These are phyloP conservation scores for Galerucella calmariensis DNA, from an alignment of 2,888 invertebrate species.

Conservation along the genomic window DNA sequence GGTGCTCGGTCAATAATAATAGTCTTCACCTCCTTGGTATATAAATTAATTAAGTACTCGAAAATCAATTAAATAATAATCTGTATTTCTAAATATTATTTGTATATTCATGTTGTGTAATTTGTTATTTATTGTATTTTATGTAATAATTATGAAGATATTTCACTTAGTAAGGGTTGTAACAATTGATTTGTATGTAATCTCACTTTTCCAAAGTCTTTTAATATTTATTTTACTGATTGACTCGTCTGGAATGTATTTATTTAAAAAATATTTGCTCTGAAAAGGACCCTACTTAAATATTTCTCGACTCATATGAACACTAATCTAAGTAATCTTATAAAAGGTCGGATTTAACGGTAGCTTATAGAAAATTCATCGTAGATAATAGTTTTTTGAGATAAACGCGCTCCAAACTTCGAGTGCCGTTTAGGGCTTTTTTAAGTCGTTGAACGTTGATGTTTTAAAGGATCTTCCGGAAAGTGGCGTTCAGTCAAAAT, in stretches of 20 bases:
- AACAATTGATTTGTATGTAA: too few species aligned
- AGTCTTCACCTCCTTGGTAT: too few species aligned
- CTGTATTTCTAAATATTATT: too few species aligned
- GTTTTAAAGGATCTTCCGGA: background rate
- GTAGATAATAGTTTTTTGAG: background rate
- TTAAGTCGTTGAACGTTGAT: background rate
- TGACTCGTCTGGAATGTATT: background rate
- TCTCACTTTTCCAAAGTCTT: background rate
- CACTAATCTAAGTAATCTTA: background rate
- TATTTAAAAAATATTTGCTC: background rate
- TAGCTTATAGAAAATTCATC: background rate
- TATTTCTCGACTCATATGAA: background rate
- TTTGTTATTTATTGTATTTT: too few species aligned
- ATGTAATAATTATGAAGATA: too few species aligned
- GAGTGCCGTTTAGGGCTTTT: background rate
- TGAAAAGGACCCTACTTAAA: background rate
- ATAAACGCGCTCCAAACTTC: conserved; percentile 4
- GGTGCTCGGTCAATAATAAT: too few species aligned
- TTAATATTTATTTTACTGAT: background rate
- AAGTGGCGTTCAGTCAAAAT: too few species aligned
- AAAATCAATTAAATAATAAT: too few species aligned
- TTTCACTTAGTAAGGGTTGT: too few species aligned
- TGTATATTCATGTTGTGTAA: too few species aligned
- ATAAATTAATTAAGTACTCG: too few species aligned
- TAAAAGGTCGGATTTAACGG: background rate